A percentile compares a stretch with the other conserved stretches of the same genome.
phyloP scores from a whole-genome alignment of 1,140 invertebrate species.

The Campoletis sonorensis region DNA sequence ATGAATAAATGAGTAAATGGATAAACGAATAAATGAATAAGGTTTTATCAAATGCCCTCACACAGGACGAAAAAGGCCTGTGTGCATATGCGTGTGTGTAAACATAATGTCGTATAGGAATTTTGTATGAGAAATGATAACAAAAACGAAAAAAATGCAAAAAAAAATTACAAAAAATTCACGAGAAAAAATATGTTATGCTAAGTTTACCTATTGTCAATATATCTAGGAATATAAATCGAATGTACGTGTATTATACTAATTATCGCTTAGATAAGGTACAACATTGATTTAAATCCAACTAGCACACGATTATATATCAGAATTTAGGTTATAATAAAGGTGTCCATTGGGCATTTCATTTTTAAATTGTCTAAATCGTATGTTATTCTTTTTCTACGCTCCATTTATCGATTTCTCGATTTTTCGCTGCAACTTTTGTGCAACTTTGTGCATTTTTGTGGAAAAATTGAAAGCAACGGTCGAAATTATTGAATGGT shows the following conservation, averaged over 20 bases:
- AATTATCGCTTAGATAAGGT: constrained; percentile 68
- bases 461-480: too few relatives aligned
- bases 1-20: too few relatives aligned
- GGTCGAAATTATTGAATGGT: too few relatives aligned
- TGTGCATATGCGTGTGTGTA: constrained; percentile 38
- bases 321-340: constrained; percentile 60
- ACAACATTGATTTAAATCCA: constrained; percentile 65
- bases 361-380: constrained; percentile 37
- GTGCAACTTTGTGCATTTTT: too few relatives aligned
- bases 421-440: too few relatives aligned
- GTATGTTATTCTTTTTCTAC: not conserved
- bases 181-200: constrained; percentile 59
- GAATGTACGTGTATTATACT: constrained; percentile 71
- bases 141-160: constrained; percentile 35
- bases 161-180: constrained; percentile 42
- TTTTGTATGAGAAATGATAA: constrained; percentile 58
- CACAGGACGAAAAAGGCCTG: constrained; percentile 9
- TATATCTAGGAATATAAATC: constrained; percentile 68
- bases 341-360: constrained; percentile 43
- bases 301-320: constrained; percentile 69
- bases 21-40: constrained; percentile 23
- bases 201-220: constrained; percentile 69
- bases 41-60: constrained; percentile 30
- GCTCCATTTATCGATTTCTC: not conserved
- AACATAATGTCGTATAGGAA: constrained; percentile 55